Evolutionary conservation across 2,113 vertebrate genomes (phyloP).

Genomic region (Charina bottae): DNA sequence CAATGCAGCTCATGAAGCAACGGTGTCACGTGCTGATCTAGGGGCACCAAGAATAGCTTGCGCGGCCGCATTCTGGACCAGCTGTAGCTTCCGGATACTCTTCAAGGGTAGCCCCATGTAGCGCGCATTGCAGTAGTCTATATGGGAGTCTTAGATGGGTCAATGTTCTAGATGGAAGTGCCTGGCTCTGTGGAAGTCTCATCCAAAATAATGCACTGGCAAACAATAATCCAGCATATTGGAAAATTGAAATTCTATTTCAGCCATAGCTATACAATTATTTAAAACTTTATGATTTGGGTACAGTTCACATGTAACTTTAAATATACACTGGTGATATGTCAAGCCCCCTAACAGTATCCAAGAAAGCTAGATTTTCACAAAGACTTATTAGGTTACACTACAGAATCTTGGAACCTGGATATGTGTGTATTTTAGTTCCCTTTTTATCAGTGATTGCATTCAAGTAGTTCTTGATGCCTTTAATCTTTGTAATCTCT

Average conservation of each 20-base stretch:
- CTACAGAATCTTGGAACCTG: not conserved
- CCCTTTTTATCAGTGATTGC: not conserved
- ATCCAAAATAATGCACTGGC: not conserved
- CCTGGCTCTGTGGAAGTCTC: not conserved
- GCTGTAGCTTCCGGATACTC: no score
- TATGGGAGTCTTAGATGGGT: not conserved
- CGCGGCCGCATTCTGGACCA: no score
- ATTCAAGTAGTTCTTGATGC: not conserved
- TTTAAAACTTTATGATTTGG: not conserved
- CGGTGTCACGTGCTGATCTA: no score
- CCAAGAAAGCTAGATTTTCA: not conserved
- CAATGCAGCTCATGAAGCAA: no score
- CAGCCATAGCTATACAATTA: not conserved
- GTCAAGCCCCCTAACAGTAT: not conserved
- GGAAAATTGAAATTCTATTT: not conserved
- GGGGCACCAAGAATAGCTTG: no score
- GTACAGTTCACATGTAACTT: not conserved
- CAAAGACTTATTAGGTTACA: not conserved
- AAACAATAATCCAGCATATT: not conserved
- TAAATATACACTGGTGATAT: not conserved
- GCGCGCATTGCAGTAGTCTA: no score
- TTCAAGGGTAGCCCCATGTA: no score
- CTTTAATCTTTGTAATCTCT: not conserved
- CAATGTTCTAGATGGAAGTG: not conserved
- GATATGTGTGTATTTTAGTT: not conserved